Evolutionary conservation across 1,140 invertebrate species (phyloP), one percentile per base, ranked within the genome.

Genomic region (Triops longicaudatus): DNA sequence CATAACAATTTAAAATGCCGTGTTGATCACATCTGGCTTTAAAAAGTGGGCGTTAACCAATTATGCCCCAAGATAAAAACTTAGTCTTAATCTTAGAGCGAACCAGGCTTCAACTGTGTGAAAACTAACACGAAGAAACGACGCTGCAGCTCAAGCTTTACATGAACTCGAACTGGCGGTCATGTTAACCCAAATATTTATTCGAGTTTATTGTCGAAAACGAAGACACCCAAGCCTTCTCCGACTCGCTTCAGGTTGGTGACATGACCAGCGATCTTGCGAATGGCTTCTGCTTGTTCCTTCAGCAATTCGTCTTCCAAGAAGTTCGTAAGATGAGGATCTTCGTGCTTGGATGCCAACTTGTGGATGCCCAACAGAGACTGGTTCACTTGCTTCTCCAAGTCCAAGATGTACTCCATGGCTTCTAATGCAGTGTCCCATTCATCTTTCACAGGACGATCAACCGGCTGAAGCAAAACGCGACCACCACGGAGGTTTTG

Each of bases 401-500:
- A 84, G 28, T 88, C 82, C 4, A 96, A 83, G 22, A 93, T 91
- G n/a, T 87, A 85, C 71, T 83, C 81, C 86, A 95, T 90, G 0
- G 92, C 91, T 11, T 91, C 89, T 80, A 90, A 83, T 0, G 87
- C 87, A 44, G 85, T 87, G 0, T 85, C 85, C 89, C 91, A 94
- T 71, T 89, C 86, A 75, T 86, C 84, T 73, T 86, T 83, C 11
- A 85, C 84, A 4, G 92, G 92, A 73, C 87, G 86, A 77, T 88
- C 83, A 26, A 92, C 87, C 41, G 83, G 82, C 27, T 80, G 82
- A 10, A 90, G 82, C 31, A 83, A 78, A 41, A 94, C 87, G 12
- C 86, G 83, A 1, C 94, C 94, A 6, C 94, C 94, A 31, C 94
- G 85, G 81, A 90, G 89, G 83, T 94, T 95, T 84, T 92, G 88